Base-by-base conservation (phyloP, 2,113 vertebrate species). In the Prionailurus viverrinus region DNA sequence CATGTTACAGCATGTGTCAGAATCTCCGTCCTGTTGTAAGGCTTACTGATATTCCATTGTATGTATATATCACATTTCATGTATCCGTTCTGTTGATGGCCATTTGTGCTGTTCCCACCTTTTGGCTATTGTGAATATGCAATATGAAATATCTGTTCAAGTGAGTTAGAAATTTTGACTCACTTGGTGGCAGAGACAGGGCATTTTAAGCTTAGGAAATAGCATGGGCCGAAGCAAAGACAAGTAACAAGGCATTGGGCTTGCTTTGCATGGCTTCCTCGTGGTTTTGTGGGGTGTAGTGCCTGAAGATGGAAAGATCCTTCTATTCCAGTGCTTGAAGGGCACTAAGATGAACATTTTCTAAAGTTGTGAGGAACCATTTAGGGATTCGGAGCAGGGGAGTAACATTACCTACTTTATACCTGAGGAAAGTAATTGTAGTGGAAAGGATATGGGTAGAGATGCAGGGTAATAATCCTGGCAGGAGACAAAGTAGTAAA, bases 1-100 rank as follows among this genome's bases (percentile, higher is more conserved):
- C 13, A 51, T 31, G 6, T 80, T 78, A 45, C 39, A 91, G 76
- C 27, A 58, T 25, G 19, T 76, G 15, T 23, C 36, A 95, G 51
- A 91, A 80, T 90, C 63, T 69, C 48, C 29, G 82, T 90, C 33
- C 66, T 85, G 80, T 91, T 78, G 33, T 88, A 58, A 86, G 79
- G 74, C 18, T 85, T 27, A 61, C 45, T 68, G 82, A 36, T 87
- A 74, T 80, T 80, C 48, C 9, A 15, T 13, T n/a, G 15, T 71
- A 33, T 36, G 5, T 31, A 69, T 45, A 39, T 6, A n/a, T 1
- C 15, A 63, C 41, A 63, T 90, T 51, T 92, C 89, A 51, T 71
- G 78, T 91, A 73, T 45, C 27, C 3, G 45, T 31, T 74, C 61
- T 19, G 55, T 90, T 18, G 23, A 9, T n/a, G 23, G n/a, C 36